phyloP scores from a whole-genome alignment of 1,140 invertebrate genomes.

The Stenopsyche tienmushanensis region DNA sequence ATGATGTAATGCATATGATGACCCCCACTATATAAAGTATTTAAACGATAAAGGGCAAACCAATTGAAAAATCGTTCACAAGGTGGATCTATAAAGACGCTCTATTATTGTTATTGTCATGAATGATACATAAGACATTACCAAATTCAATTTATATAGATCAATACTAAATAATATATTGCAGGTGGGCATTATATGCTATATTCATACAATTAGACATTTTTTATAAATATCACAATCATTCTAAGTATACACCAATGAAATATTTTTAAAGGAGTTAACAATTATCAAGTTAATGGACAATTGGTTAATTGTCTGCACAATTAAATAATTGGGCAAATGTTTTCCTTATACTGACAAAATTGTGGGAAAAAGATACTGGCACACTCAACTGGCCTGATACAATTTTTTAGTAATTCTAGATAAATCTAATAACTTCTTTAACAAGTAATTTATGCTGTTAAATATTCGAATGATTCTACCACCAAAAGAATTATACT shows the following conservation, averaged over 20 bases:
- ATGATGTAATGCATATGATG: conserved; percentile 15
- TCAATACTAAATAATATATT: neutral
- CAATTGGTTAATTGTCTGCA: conserved; percentile 8
- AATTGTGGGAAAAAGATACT: too few relatives aligned
- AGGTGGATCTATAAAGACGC: neutral
- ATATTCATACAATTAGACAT: too few relatives aligned
- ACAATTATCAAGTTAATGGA: neutral
- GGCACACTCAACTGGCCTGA: too few relatives aligned
- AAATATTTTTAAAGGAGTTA: too few relatives aligned
- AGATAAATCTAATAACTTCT: too few relatives aligned
- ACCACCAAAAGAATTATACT: too few relatives aligned
- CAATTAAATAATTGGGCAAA: conserved; percentile 19
- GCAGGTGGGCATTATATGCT: neutral
- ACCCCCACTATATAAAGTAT: conserved; percentile 6
- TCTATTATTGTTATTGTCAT: neutral
- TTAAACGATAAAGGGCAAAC: conserved; percentile 22
- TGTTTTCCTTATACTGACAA: too few relatives aligned
- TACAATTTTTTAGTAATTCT: too few relatives aligned
- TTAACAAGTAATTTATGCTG: too few relatives aligned
- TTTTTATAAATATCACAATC: too few relatives aligned
- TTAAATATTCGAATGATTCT: too few relatives aligned
- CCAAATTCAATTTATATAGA: neutral
- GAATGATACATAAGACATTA: neutral
- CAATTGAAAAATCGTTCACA: conserved; percentile 13
- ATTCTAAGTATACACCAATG: too few relatives aligned